Base-by-base conservation (phyloP, 1,140 invertebrate species). In the Melitaea cinxia region DNA sequence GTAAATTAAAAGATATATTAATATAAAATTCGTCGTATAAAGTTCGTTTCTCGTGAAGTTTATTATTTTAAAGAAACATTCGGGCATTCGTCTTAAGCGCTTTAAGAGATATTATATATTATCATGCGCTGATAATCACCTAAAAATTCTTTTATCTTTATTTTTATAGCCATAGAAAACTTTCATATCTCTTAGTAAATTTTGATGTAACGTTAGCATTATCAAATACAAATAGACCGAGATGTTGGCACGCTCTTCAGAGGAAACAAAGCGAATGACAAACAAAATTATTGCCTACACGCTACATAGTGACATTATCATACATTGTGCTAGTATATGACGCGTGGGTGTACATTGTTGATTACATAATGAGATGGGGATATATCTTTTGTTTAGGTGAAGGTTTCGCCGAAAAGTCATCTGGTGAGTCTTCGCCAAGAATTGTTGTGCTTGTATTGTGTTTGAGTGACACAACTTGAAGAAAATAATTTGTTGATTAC, bases 231-330 rank as follows among this genome's bases (percentile, higher is more conserved):
- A 83, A 82, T 79, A 79, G 72, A 75, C 58, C 26, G 55, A 64
- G 53, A 39, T 70, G 76, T 83, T 85, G 82, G 80, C 82, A 85
- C 66, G 45, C 47, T 66, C 54, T 63, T 65, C 74, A 49, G 61
- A 75, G 68, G 70, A 67, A 78, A 80, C 77, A 85, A 82, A 85
- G 80, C 74, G 68, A 69, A 65, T 60, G 72, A 74, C 78, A 73
- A 72, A 78, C 64, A 72, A 75, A 80, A 79, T 77, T 70, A 78
- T 75, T 65, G 56, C 60, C 39, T 65, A 68, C 69, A 67, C 39
- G 55, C 58, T 63, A 35, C 50, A 15, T 17, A 52, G 56, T 65
- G 75, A 70, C 67, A 76, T 73, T 68, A 65, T 68, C 47, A 47
- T 66, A 66, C 64, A 75, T 63, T 69, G 73, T 64, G 73, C 73